phyloP scores from a whole-genome alignment of 1,140 invertebrate genomes.

The Trichogramma pretiosum region DNA sequence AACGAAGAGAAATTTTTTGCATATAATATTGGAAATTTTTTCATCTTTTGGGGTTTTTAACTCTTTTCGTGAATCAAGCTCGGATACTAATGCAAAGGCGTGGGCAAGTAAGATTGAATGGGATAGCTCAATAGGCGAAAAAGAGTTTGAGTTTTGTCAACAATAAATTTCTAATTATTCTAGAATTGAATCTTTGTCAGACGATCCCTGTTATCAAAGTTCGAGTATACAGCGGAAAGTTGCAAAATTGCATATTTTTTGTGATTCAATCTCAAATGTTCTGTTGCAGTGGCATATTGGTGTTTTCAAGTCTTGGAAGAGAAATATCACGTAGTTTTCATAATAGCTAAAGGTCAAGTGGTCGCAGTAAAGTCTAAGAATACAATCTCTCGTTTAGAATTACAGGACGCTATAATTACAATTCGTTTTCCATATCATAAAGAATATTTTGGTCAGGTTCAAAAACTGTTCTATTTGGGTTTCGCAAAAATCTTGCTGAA shows the following conservation, averaged over 20 bases:
- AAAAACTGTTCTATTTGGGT: conserved; percentile 27
- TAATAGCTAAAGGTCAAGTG: conserved; percentile 24
- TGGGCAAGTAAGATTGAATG: conserved; percentile 20
- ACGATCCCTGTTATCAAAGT: conserved; percentile 4
- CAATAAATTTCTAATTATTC: conserved; percentile 14
- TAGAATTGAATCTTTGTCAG: not conserved
- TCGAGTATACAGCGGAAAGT: not conserved
- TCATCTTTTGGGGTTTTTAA: conserved; percentile 33
- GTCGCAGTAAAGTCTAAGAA: conserved; percentile 26
- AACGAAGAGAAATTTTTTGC: conserved; percentile 28
- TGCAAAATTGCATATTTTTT: conserved; percentile 12
- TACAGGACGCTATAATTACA: conserved; percentile 32
- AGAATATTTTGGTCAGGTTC: conserved; percentile 32
- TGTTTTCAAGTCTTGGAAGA: conserved; percentile 1
- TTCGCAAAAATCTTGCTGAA: conserved; percentile 16
- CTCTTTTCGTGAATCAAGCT: conserved; percentile 6
- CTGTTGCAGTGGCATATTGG: conserved; percentile 25
- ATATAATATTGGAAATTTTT: conserved; percentile 26
- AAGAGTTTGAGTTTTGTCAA: conserved; percentile 5
- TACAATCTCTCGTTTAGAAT: conserved; percentile 33
- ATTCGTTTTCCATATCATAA: conserved; percentile 20
- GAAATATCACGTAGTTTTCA: conserved; percentile 1
- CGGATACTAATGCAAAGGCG: conserved; percentile 39
- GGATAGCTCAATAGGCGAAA: not conserved
- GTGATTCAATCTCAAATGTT: conserved; percentile 28